These are phyloP conservation scores for Phyllostomus discolor DNA, from an alignment of 2,113 vertebrate genomes.

Conservation along the genomic window DNA sequence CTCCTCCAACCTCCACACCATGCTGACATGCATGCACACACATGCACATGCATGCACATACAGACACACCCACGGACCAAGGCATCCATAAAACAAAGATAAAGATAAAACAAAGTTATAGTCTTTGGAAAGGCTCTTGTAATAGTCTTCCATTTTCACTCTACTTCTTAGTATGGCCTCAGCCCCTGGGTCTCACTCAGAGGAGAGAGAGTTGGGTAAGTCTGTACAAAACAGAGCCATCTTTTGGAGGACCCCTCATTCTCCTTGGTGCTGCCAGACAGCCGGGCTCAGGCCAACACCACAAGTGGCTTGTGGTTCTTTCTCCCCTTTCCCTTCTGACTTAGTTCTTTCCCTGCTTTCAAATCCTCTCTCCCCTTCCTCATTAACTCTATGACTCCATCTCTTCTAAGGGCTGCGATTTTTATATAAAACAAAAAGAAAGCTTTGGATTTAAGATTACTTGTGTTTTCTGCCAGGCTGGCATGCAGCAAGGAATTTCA, in stretches of 20 bases:
- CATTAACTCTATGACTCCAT: not conserved
- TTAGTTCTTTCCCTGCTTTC: not conserved
- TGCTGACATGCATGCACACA: not conserved
- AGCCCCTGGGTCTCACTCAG: not conserved
- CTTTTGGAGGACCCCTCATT: not conserved
- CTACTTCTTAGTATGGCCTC: not conserved
- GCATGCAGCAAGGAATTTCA: not conserved
- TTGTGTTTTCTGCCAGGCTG: slow-evolving; percentile 7
- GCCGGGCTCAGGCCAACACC: not conserved
- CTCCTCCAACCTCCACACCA: rapidly evolving
- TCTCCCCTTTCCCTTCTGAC: not conserved
- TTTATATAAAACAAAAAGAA: not conserved
- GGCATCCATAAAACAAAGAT: not conserved
- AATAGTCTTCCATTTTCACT: not conserved
- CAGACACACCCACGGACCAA: not conserved
- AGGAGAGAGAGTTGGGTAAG: not conserved
- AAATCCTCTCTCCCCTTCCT: not conserved
- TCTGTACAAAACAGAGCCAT: not conserved
- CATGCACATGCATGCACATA: not conserved
- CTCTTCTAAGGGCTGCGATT: not conserved
- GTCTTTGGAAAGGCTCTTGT: not conserved
- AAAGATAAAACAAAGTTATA: not conserved
- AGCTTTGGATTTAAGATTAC: not conserved
- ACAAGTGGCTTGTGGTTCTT: not conserved
- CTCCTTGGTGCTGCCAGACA: not conserved